These are phyloP conservation scores for Phrixothrix hirtus DNA, from an alignment of 2,888 invertebrate genomes.

Conservation along the genomic window DNA sequence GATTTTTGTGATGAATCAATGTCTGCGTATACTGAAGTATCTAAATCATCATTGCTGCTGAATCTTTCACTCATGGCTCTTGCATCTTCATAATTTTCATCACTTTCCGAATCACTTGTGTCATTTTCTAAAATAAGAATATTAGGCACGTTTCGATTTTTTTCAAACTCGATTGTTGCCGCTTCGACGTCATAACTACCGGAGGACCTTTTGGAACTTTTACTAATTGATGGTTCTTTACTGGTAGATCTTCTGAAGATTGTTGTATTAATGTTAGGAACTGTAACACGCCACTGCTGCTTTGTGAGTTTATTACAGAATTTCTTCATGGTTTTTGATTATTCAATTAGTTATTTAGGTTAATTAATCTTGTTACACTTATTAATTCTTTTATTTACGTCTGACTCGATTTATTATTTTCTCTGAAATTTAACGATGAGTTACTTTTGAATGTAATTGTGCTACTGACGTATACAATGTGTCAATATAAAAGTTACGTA, in stretches of 20 bases:
- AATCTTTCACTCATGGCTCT: constrained; percentile 36
- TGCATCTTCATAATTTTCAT: constrained; percentile 42
- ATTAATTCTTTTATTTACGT: too few relatives aligned
- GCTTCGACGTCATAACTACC: constrained; percentile 53
- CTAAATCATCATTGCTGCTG: constrained; percentile 27
- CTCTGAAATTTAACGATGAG: too few relatives aligned
- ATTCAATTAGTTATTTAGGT: constrained; percentile 19
- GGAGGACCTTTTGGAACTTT: constrained; percentile 39
- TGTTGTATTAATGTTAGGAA: constrained; percentile 48
- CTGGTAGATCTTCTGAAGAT: constrained; percentile 43
- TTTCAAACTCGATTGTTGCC: constrained; percentile 47
- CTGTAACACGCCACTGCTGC: constrained; percentile 53
- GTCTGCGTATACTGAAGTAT: constrained; percentile 23
- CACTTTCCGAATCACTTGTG: constrained; percentile 40
- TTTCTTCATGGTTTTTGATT: constrained; percentile 49
- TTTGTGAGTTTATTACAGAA: constrained; percentile 53
- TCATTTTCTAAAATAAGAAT: constrained; percentile 29
- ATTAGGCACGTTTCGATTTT: constrained; percentile 29
- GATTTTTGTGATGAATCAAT: constrained; percentile 15
- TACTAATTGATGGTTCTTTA: constrained; percentile 32
- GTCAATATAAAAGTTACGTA: constrained; percentile 22
- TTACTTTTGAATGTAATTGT: constrained; percentile 6
- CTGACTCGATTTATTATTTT: too few relatives aligned
- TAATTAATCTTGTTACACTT: constrained; percentile 11
- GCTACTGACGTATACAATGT: constrained; percentile 21